phyloP scores from a whole-genome alignment of 2,888 invertebrate species.

The Octonoba sinensis region DNA sequence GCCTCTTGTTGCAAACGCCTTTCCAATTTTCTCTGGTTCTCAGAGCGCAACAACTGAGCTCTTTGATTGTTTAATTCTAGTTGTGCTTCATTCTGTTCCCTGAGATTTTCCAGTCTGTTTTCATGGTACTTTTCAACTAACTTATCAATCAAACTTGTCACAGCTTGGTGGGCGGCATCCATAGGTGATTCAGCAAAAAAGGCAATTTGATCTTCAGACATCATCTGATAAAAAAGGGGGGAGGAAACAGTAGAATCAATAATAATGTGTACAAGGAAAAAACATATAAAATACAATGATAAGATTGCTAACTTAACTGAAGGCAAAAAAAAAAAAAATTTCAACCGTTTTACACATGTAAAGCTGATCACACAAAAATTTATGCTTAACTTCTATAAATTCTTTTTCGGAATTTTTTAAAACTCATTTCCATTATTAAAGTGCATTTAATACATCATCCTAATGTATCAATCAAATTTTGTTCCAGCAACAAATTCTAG shows the following conservation, averaged over 20 bases:
- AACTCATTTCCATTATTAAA: no score
- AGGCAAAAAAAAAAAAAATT: no score
- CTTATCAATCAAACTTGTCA: conserved; percentile 44
- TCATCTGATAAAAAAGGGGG: conserved; percentile 2
- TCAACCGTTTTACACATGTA: no score
- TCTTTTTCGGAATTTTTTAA: no score
- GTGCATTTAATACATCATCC: no score
- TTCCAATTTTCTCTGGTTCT: conserved; percentile 36
- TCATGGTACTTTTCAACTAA: conserved; percentile 58
- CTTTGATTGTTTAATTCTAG: conserved; percentile 20
- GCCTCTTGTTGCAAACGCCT: conserved; percentile 16
- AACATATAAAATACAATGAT: not conserved
- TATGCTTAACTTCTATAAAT: no score
- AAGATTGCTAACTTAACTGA: not conserved
- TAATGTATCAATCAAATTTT: no score
- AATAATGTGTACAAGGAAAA: not conserved
- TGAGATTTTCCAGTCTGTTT: conserved; percentile 47
- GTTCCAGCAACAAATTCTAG: no score
- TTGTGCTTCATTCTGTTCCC: conserved; percentile 30
- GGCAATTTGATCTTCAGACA: conserved; percentile 33
- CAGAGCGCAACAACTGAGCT: conserved; percentile 16
- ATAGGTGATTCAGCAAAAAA: conserved; percentile 53
- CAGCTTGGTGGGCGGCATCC: conserved; percentile 48
- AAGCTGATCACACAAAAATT: no score
- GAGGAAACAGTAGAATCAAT: not conserved